A percentile compares a stretch with the other conserved stretches of the same genome.
Evolutionary conservation across 2,113 vertebrate genomes (phyloP).

Genomic region (Anarrhichthys ocellatus): DNA sequence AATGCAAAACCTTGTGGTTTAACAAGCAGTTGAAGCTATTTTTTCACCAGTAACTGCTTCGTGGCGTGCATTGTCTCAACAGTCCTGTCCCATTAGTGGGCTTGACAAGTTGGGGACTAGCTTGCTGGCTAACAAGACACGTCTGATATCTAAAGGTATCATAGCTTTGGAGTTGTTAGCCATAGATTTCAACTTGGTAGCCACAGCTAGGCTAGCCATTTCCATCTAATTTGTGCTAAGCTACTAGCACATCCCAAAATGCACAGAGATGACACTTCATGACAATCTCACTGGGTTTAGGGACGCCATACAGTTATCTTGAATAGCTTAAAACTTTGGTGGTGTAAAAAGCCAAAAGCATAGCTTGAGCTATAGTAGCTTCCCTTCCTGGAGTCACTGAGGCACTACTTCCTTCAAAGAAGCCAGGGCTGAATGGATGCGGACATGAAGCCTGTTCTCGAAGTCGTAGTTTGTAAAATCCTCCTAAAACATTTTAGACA

Average conservation of each 20-base stretch:
- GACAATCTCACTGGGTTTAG: slow-evolving; percentile 30
- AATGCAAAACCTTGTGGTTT: neutral
- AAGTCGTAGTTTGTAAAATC: slow-evolving; percentile 96
- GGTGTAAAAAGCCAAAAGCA: slow-evolving; percentile 37
- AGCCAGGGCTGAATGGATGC: slow-evolving; percentile 95
- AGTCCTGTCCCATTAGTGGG: neutral
- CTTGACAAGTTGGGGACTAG: neutral
- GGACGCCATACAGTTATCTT: slow-evolving; percentile 32
- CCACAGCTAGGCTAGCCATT: neutral
- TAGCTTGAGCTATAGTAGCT: slow-evolving; percentile 46
- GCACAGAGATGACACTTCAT: slow-evolving; percentile 38
- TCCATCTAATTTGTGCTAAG: slow-evolving; percentile 7
- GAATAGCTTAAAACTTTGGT: slow-evolving; percentile 32
- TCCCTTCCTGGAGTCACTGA: slow-evolving; percentile 84
- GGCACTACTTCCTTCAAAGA: slow-evolving; percentile 94
- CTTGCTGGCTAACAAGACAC: slow-evolving; percentile 21
- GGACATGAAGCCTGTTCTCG: slow-evolving; percentile 97
- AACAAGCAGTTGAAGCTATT: neutral
- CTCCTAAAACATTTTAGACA: slow-evolving; percentile 83
- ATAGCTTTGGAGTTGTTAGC: slow-evolving; percentile 2
- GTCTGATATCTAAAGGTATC: neutral
- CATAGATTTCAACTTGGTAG: neutral
- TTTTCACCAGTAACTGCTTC: neutral
- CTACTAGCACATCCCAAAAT: slow-evolving; percentile 5
- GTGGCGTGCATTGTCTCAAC: neutral